These are phyloP conservation scores for Lottia gigantea DNA, from an alignment of 2,888 invertebrate species.

Conservation along the genomic window DNA sequence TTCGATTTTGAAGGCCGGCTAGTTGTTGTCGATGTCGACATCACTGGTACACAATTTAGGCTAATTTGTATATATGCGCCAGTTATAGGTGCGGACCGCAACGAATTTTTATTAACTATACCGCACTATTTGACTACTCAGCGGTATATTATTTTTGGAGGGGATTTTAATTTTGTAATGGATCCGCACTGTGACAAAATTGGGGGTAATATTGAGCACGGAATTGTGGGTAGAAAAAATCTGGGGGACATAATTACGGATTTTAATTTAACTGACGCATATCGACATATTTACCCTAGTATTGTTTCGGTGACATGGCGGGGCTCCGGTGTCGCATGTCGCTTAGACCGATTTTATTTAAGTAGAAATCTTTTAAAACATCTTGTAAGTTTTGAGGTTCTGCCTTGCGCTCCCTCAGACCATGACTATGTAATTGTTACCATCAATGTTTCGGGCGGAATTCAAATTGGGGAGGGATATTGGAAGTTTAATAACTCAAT, in stretches of 20 bases:
- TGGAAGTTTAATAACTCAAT: background rate
- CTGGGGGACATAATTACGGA: background rate
- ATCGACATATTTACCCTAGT: background rate
- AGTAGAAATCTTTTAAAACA: background rate
- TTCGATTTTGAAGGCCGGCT: conserved; percentile 6
- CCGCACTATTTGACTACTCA: conserved; percentile 1
- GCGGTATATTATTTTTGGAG: background rate
- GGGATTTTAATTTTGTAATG: conserved; percentile 2
- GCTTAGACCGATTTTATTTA: conserved; percentile 4
- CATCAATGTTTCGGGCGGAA: background rate
- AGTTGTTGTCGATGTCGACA: conserved; percentile 4
- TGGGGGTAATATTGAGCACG: background rate
- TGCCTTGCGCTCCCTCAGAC: background rate
- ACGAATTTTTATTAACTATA: conserved; percentile 1
- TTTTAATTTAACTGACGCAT: conserved; percentile 4
- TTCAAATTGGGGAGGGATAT: conserved; percentile 4
- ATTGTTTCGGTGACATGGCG: conserved; percentile 8
- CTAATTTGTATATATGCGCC: conserved; percentile 5
- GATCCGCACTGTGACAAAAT: background rate
- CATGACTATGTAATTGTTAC: conserved; percentile 5
- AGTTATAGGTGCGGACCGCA: background rate
- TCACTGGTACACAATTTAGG: background rate
- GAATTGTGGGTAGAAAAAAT: background rate
- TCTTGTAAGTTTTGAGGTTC: background rate
- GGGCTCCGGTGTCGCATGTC: background rate